phyloP scores from a whole-genome alignment of 2,797 vertebrate species.

The Nasua narica region DNA sequence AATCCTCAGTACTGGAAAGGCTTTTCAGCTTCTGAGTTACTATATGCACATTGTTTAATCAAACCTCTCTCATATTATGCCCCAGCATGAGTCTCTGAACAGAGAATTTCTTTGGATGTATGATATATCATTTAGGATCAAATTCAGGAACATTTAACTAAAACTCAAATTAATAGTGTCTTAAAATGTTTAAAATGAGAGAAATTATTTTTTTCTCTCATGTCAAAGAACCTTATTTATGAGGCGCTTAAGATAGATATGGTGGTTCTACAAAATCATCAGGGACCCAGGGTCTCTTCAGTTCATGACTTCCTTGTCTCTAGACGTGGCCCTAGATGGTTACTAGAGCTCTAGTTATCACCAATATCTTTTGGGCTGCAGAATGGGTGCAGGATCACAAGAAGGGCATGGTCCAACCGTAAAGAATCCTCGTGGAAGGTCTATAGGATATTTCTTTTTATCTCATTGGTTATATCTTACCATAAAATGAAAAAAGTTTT shows the following conservation, averaged over 20 bases:
- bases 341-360: neutral
- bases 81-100: neutral
- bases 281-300: neutral
- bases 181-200: neutral
- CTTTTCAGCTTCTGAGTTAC: neutral
- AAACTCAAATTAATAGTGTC: neutral
- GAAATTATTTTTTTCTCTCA: neutral
- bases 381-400: neutral
- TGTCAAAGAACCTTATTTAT: neutral
- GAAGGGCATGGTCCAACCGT: neutral
- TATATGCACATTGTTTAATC: neutral
- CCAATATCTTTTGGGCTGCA: neutral
- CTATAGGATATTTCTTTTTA: neutral
- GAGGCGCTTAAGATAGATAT: neutral
- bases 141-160: neutral
- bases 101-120: slow-evolving; percentile 7
- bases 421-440: neutral
- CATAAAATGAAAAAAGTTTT: neutral
- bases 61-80: neutral
- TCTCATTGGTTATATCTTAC: neutral
- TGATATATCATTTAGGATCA: neutral
- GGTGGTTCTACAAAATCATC: neutral
- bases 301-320: neutral
- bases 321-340: neutral
- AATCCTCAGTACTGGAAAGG: neutral